Evolutionary conservation across 2,113 vertebrate species (phyloP).

Genomic region (Natator depressus): DNA sequence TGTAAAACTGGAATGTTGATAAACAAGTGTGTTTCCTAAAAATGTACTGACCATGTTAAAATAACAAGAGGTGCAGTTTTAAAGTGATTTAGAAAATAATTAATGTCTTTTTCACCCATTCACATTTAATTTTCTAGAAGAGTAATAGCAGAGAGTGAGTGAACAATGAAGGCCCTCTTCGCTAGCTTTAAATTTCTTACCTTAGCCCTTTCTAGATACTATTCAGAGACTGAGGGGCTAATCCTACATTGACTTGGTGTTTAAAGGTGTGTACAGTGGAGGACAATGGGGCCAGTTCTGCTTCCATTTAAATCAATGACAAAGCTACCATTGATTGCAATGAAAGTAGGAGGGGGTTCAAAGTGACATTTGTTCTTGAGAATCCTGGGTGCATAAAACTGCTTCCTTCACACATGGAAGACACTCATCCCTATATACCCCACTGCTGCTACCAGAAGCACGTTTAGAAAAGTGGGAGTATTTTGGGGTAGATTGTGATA

Average conservation of each 20-base stretch:
- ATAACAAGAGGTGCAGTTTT: background rate
- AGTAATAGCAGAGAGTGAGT: background rate
- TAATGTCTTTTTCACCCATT: background rate
- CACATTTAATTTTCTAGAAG: background rate
- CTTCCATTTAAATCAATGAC: background rate
- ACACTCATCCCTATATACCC: fast-evolving
- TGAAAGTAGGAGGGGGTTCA: background rate
- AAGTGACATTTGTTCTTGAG: background rate
- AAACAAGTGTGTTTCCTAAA: background rate
- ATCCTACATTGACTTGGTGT: background rate
- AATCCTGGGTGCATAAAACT: background rate
- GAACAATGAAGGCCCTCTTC: background rate
- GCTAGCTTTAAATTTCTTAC: background rate
- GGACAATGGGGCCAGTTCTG: background rate
- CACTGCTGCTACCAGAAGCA: background rate
- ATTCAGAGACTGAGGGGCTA: background rate
- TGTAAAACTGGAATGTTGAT: constrained; percentile 23
- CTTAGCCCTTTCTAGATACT: background rate
- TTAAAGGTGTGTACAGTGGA: background rate
- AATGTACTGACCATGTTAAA: background rate
- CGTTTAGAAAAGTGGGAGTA: background rate
- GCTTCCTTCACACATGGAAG: background rate
- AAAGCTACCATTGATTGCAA: background rate
- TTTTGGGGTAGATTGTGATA: background rate
- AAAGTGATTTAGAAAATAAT: background rate